Percentiles rank a stretch among this genome's conserved stretches.
Conservation (phyloP, 2,113 vertebrate species). For the Cranoglanis bouderius region DNA sequence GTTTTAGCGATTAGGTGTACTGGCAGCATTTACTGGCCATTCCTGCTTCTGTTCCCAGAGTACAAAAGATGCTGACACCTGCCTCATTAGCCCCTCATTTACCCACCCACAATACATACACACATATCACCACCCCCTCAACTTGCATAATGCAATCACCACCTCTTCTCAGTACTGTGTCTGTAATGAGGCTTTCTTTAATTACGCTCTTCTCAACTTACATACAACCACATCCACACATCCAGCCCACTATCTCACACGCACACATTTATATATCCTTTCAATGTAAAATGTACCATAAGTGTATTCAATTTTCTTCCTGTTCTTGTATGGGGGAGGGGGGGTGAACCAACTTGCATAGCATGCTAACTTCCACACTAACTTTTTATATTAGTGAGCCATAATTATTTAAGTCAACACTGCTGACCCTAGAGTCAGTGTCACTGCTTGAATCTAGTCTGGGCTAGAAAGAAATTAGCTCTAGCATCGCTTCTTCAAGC, state of each 20-base stretch:
- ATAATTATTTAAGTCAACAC: background rate
- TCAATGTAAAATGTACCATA: background rate
- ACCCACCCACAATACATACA: background rate
- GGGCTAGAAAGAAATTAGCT: background rate
- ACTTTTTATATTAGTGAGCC: background rate
- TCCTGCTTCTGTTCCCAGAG: slow-evolving; percentile 3
- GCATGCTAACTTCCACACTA: background rate
- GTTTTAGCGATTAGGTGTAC: background rate
- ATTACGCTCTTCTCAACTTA: background rate
- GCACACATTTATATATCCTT: background rate
- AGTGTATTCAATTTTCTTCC: background rate
- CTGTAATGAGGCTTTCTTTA: background rate
- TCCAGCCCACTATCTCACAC: background rate
- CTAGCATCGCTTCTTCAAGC: background rate
- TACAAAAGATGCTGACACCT: slow-evolving; percentile 12
- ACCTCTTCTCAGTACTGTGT: background rate
- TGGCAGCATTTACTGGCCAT: background rate
- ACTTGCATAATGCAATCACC: background rate
- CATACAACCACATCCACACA: background rate
- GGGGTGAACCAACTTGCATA: background rate
- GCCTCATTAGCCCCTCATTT: background rate
- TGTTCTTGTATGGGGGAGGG: background rate
- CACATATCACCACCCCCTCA: background rate
- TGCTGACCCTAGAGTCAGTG: background rate
- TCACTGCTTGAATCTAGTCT: background rate